Conservation (phyloP, 1,140 invertebrate species). For the Pseudomyrmex cubaensis region DNA sequence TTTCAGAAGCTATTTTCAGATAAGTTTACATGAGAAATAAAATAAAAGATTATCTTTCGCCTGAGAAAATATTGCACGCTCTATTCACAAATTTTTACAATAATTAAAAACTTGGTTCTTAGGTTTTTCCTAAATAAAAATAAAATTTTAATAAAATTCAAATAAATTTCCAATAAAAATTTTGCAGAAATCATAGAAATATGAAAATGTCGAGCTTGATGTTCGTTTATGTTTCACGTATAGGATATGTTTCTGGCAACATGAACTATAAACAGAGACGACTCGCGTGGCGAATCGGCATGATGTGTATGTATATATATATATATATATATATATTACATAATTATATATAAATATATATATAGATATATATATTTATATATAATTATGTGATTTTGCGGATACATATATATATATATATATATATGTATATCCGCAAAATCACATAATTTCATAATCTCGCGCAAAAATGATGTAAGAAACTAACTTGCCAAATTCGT, state of each 20-base stretch:
- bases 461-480: constrained; percentile 70
- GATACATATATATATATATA: no score
- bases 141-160: no score
- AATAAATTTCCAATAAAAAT: no score
- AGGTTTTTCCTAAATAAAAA: neutral
- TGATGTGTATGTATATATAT: neutral
- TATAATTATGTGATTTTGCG: no score
- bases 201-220: neutral
- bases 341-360: constrained; percentile 52
- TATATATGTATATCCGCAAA: neutral
- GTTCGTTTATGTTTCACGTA: neutral
- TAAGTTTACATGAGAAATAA: neutral
- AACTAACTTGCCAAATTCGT: constrained; percentile 73
- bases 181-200: neutral
- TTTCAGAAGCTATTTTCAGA: neutral
- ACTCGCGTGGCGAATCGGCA: constrained; percentile 24
- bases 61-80: neutral
- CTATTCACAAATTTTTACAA: no score
- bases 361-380: no score
- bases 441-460: constrained; percentile 62
- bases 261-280: constrained; percentile 22
- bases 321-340: neutral
- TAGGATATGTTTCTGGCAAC: constrained; percentile 4
- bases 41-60: neutral
- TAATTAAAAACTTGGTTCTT: neutral